A percentile compares a stretch with the other conserved stretches of the same genome.
Conservation (phyloP, 2,888 invertebrate genomes). For the Chrysolina americana region DNA sequence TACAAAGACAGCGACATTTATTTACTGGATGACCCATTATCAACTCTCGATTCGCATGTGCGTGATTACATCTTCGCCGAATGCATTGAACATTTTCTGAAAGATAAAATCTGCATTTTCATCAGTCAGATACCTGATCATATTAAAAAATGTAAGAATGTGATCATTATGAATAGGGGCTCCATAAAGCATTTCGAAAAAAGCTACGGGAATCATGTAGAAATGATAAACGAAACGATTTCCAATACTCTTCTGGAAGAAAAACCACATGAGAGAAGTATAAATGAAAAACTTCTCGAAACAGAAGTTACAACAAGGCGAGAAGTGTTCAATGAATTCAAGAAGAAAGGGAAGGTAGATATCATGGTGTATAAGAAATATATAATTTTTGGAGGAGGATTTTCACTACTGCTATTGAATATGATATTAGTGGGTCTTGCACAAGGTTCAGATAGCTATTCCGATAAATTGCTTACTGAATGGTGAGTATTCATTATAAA, state of each 20-base stretch:
- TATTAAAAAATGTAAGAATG: slow-evolving; percentile 69
- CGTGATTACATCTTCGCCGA: slow-evolving; percentile 88
- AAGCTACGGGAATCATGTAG: slow-evolving; percentile 76
- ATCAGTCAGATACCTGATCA: slow-evolving; percentile 81
- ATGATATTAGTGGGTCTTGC: slow-evolving; percentile 48
- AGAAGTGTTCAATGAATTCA: slow-evolving; percentile 59
- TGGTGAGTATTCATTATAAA: slow-evolving; percentile 57
- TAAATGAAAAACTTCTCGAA: slow-evolving; percentile 52
- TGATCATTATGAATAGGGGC: slow-evolving; percentile 66
- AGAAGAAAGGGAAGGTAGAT: slow-evolving; percentile 57
- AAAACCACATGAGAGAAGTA: slow-evolving; percentile 59
- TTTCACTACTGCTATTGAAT: slow-evolving; percentile 48
- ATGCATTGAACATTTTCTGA: slow-evolving; percentile 76
- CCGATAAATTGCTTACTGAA: slow-evolving; percentile 56
- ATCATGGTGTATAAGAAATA: slow-evolving; percentile 58
- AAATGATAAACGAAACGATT: neutral
- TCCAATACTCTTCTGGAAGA: slow-evolving; percentile 27
- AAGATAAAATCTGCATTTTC: slow-evolving; percentile 78
- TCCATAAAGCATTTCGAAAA: slow-evolving; percentile 74
- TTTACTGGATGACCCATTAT: slow-evolving; percentile 88
- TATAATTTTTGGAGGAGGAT: slow-evolving; percentile 57
- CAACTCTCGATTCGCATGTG: slow-evolving; percentile 91
- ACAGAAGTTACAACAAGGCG: slow-evolving; percentile 49
- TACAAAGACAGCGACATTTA: slow-evolving; percentile 88
- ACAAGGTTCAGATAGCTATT: slow-evolving; percentile 55